Evolutionary conservation across 2,888 invertebrate species (phyloP).

Genomic region (Brachylomia viminalis): DNA sequence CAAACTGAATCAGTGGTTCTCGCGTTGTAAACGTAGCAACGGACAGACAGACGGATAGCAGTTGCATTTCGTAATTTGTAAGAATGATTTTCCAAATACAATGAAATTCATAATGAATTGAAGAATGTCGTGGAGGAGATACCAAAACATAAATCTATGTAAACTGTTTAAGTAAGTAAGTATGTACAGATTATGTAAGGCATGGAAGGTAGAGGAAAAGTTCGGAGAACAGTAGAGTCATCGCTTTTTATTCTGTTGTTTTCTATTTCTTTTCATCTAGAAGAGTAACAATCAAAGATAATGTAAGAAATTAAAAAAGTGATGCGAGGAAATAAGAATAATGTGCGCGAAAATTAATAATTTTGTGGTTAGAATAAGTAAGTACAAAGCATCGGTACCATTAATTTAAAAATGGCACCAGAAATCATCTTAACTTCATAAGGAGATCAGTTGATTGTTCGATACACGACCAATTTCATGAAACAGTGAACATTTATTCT

Average conservation of each 20-base stretch:
- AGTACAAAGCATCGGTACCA: not conserved
- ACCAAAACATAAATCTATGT: conserved; percentile 9
- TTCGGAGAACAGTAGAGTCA: not conserved
- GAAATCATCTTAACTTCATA: not conserved
- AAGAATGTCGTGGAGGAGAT: conserved; percentile 1
- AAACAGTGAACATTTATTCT: too few species aligned
- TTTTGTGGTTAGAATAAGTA: not conserved
- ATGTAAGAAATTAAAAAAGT: not conserved
- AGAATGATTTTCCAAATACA: conserved; percentile 40
- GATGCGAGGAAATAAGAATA: too few species aligned
- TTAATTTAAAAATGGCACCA: too few species aligned
- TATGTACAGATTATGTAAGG: not conserved
- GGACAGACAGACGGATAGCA: conserved; percentile 41
- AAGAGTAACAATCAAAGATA: not conserved
- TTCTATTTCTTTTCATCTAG: not conserved
- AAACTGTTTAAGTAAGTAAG: not conserved
- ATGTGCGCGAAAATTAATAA: not conserved
- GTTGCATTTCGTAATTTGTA: conserved; percentile 50
- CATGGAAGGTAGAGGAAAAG: not conserved
- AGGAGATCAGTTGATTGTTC: not conserved
- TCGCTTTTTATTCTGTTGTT: not conserved
- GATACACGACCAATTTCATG: not conserved
- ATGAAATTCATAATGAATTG: conserved; percentile 56
- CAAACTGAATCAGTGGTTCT: conserved; percentile 50
- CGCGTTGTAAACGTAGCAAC: conserved; percentile 35